Conservation (phyloP, 2,113 vertebrate species). For the Cyprinodon tularosa region DNA sequence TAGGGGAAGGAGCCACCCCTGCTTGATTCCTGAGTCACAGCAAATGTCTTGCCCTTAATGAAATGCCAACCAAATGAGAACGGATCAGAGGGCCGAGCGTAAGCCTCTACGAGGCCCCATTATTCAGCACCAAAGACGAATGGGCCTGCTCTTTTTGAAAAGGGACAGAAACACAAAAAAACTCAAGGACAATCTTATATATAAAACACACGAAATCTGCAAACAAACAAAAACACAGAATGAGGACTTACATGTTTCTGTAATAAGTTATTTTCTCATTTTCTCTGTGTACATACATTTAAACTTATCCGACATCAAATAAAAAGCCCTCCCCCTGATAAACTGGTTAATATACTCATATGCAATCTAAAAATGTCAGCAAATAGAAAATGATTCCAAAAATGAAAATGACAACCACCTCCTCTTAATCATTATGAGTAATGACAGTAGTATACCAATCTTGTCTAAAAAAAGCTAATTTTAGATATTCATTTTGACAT, state of each 20-base stretch:
- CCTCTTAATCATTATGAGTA: conserved; percentile 28
- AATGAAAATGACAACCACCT: conserved; percentile 27
- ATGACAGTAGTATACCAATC: conserved; percentile 29
- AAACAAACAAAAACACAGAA: conserved; percentile 6
- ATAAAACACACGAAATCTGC: conserved; percentile 12
- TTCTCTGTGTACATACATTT: conserved; percentile 16
- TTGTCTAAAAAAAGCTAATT: conserved; percentile 10
- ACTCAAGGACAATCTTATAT: conserved; percentile 51
- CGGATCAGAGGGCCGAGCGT: conserved; percentile 72
- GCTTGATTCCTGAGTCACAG: conserved; percentile 61
- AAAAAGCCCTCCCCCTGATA: conserved; percentile 27
- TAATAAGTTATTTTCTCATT: conserved; percentile 13
- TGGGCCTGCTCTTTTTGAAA: conserved; percentile 69
- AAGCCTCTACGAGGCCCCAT: conserved; percentile 76
- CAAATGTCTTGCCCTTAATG: conserved; percentile 75
- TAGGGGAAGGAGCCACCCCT: conserved; percentile 42
- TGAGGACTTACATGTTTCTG: conserved; percentile 17
- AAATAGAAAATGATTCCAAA: conserved; percentile 43
- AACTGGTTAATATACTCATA: conserved; percentile 19
- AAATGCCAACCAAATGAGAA: conserved; percentile 83
- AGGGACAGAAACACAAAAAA: conserved; percentile 46
- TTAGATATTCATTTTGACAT: conserved; percentile 21
- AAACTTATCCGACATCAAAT: conserved; percentile 37
- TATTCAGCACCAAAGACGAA: conserved; percentile 76
- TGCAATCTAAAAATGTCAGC: conserved; percentile 40